These are phyloP conservation scores for Eonycteris spelaea DNA, from an alignment of 2,113 vertebrate species.

Conservation along the genomic window DNA sequence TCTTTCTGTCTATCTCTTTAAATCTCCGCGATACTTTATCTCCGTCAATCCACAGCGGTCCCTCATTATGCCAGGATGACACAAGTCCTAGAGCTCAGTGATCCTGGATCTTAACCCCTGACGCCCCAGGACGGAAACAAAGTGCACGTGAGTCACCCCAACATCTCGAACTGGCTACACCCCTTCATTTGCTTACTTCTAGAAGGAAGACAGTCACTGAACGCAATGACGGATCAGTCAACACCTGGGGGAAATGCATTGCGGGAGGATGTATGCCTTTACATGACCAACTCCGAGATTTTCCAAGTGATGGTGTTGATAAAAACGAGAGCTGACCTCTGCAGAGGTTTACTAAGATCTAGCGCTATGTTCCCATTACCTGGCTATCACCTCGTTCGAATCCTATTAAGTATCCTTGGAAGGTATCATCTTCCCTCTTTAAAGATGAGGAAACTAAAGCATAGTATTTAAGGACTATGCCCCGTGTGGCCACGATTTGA, in stretches of 20 bases:
- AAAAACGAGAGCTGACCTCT: not conserved
- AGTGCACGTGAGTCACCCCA: rapidly evolving
- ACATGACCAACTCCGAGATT: not conserved
- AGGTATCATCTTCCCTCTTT: not conserved
- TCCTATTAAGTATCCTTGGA: not conserved
- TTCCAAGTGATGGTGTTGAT: not conserved
- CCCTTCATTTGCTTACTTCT: not conserved
- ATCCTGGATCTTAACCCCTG: constrained; percentile 6
- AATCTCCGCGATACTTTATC: constrained; percentile 67
- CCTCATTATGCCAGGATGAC: constrained; percentile 73
- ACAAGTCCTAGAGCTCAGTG: not conserved
- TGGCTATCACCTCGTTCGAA: not conserved
- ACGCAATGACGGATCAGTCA: not conserved
- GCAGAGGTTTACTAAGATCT: not conserved
- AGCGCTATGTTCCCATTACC: rapidly evolving
- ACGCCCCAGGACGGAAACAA: not conserved
- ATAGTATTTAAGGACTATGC: rapidly evolving
- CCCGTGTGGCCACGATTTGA: not conserved
- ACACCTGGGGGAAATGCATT: not conserved
- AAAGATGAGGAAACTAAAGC: rapidly evolving
- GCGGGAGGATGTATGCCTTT: not conserved
- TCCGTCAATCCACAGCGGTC: constrained; percentile 68
- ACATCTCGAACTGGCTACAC: rapidly evolving
- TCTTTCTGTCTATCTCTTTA: constrained; percentile 76
- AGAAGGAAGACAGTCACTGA: not conserved